Conservation (phyloP, 2,888 invertebrate genomes). For the Pseudeuparius sepicola region DNA sequence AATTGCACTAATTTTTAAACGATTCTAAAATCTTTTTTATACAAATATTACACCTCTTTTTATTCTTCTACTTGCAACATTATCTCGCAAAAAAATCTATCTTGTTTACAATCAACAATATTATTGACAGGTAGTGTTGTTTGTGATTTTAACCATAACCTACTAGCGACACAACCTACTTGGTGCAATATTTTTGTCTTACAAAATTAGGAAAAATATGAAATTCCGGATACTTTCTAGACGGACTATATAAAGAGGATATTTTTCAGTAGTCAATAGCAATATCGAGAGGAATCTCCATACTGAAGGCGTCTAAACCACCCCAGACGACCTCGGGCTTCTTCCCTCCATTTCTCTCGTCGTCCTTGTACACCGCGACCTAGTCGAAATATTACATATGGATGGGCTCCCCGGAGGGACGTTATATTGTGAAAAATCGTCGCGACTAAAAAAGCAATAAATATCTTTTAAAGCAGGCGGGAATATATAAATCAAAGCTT, state of each 20-base stretch:
- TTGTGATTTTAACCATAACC: slow-evolving; percentile 2
- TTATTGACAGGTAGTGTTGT: slow-evolving; percentile 3
- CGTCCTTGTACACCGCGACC: no score
- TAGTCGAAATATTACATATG: no score
- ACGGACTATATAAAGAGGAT: no score
- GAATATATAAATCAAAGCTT: background rate
- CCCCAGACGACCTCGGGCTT: no score
- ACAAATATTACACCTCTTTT: slow-evolving; percentile 1
- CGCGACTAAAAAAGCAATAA: background rate
- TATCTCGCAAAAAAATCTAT: background rate
- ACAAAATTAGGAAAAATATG: no score
- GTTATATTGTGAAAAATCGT: no score
- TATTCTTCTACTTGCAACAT: slow-evolving; percentile 2
- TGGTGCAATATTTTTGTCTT: background rate
- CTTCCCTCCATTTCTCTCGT: no score
- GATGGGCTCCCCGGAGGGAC: no score
- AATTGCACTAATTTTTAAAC: slow-evolving; percentile 2
- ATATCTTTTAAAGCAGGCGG: background rate
- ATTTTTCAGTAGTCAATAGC: no score
- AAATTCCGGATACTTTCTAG: no score
- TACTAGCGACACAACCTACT: slow-evolving; percentile 1
- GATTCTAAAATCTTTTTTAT: slow-evolving; percentile 1
- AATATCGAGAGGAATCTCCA: no score
- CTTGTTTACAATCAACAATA: slow-evolving; percentile 1
- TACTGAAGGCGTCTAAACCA: no score